phyloP scores from a whole-genome alignment of 1,140 invertebrate species.

The Bombus balteatus region DNA sequence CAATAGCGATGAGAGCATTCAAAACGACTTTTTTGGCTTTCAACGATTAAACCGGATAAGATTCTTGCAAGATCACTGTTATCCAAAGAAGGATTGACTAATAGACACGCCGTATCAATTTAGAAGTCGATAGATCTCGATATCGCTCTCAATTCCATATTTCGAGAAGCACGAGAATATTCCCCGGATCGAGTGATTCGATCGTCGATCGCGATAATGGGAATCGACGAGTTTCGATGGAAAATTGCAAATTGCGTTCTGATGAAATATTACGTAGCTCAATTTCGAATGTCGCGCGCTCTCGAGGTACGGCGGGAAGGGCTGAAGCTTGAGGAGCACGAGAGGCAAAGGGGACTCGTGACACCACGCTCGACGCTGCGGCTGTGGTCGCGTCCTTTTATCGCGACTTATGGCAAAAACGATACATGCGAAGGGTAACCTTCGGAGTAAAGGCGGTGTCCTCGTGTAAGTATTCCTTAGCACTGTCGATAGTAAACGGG shows the following conservation, averaged over 20 bases:
- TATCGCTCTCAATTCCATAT: not conserved
- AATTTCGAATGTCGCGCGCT: constrained; percentile 38
- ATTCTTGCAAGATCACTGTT: not conserved
- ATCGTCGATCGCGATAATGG: not conserved
- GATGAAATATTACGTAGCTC: not conserved
- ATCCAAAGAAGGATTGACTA: not conserved
- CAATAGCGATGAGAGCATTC: not conserved
- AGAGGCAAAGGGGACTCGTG: not conserved
- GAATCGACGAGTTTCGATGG: not conserved
- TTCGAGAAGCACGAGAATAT: no score
- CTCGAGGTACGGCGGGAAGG: constrained; percentile 24
- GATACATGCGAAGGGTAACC: constrained; percentile 3
- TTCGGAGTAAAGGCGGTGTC: constrained; percentile 2
- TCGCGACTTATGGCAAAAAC: constrained; percentile 11
- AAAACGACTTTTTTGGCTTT: not conserved
- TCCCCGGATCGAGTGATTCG: not conserved
- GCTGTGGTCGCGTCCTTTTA: constrained; percentile 37
- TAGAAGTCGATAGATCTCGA: not conserved
- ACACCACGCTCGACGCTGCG: constrained; percentile 28
- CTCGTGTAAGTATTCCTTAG: not conserved
- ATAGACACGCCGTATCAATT: not conserved
- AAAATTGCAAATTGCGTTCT: not conserved
- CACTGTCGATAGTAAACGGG: not conserved
- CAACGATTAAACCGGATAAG: not conserved
- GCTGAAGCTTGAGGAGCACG: not conserved